These are phyloP conservation scores for Digitonthophagus gazella DNA, from an alignment of 2,888 invertebrate genomes.

Conservation along the genomic window DNA sequence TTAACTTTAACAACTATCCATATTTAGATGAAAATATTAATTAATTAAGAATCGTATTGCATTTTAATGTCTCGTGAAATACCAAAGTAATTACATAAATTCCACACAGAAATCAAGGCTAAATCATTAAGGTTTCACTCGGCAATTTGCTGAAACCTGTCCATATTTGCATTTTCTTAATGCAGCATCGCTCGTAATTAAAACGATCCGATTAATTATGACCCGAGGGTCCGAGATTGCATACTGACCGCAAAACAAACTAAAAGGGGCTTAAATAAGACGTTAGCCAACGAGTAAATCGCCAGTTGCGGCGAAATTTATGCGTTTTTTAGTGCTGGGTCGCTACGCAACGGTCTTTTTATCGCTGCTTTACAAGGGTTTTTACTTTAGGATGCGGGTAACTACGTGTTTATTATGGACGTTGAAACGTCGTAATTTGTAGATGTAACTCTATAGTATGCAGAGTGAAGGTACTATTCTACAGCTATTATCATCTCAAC, in stretches of 20 bases:
- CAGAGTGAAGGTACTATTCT: too few species aligned
- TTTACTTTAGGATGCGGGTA: not conserved
- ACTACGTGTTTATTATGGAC: not conserved
- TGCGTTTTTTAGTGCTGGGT: not conserved
- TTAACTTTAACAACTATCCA: too few species aligned
- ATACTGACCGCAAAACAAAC: not conserved
- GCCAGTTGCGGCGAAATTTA: not conserved
- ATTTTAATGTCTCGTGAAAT: not conserved
- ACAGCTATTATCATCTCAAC: too few species aligned
- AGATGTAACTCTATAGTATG: not conserved
- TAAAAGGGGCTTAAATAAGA: not conserved
- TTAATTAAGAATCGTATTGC: too few species aligned
- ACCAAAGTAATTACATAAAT: not conserved
- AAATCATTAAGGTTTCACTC: not conserved
- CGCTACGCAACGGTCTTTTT: not conserved
- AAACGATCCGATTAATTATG: not conserved
- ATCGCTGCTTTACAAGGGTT: not conserved
- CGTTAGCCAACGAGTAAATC: not conserved
- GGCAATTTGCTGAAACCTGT: not conserved
- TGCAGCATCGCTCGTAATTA: not conserved
- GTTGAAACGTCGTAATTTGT: not conserved
- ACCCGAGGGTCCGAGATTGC: not conserved
- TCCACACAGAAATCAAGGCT: not conserved
- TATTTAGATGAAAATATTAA: too few species aligned
- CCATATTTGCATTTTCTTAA: not conserved